These are phyloP conservation scores for Nasonia giraulti DNA, from an alignment of 1,140 invertebrate genomes.

Conservation along the genomic window DNA sequence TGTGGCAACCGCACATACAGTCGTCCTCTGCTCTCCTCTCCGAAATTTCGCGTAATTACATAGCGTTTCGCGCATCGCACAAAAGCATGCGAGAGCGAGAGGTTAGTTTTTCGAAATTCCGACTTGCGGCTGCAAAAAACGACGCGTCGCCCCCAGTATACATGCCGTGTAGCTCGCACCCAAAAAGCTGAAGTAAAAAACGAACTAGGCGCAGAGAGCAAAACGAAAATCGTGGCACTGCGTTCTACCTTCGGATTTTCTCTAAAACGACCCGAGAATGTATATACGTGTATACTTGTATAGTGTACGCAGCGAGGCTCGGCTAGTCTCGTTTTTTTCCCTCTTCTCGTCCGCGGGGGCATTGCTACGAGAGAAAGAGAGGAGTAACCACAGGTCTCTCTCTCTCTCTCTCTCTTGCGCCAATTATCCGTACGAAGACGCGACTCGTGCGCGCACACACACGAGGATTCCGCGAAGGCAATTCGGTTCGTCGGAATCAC, in stretches of 20 bases:
- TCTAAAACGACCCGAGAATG: constrained; percentile 29
- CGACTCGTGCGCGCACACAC: constrained; percentile 22
- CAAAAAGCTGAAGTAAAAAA: neutral
- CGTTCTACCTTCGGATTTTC: constrained; percentile 44
- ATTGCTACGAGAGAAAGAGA: constrained; percentile 4
- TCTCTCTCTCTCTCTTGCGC: constrained; percentile 24
- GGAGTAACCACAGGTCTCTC: constrained; percentile 48
- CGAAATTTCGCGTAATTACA: constrained; percentile 4
- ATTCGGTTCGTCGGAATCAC: constrained; percentile 37
- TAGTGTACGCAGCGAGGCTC: neutral
- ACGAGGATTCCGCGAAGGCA: constrained; percentile 37
- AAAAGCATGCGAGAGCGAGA: neutral
- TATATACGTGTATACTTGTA: neutral
- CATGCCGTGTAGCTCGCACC: neutral
- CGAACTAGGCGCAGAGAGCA: neutral
- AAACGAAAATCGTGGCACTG: constrained; percentile 42
- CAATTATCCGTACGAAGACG: constrained; percentile 52
- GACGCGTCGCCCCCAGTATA: neutral
- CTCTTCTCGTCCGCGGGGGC: constrained; percentile 1
- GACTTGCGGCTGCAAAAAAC: neutral
- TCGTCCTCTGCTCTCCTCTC: no score
- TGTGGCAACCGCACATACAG: neutral
- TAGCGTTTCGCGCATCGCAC: neutral
- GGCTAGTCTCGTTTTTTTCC: constrained; percentile 7
- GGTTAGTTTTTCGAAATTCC: constrained; percentile 23